Evolutionary conservation across 2,888 invertebrate genomes (phyloP).

Genomic region (Gasteruption jaculator): DNA sequence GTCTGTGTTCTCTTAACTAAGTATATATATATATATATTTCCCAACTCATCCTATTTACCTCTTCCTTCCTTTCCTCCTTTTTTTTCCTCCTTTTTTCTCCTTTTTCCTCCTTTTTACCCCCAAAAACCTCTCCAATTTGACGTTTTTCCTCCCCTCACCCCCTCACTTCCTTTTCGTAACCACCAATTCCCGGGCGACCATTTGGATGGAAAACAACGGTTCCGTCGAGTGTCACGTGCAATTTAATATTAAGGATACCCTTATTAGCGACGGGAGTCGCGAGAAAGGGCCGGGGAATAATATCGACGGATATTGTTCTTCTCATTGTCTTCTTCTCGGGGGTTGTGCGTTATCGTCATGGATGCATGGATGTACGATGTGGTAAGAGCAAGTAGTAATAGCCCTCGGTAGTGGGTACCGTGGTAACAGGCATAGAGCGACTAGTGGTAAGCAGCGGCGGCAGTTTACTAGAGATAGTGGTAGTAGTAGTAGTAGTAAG

Average conservation of each 20-base stretch:
- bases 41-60: too few relatives aligned
- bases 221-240: too few relatives aligned
- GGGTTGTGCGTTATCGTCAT: conserved; percentile 30
- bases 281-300: neutral
- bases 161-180: too few relatives aligned
- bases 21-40: conserved; percentile 2
- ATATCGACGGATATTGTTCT: neutral
- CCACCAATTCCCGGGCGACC: too few relatives aligned
- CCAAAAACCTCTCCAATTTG: too few relatives aligned
- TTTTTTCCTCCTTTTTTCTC: neutral
- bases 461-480: too few relatives aligned
- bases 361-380: conserved; percentile 50
- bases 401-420: neutral
- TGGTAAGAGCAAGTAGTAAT: conserved; percentile 43
- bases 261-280: neutral
- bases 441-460: neutral
- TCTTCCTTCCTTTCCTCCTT: too few relatives aligned
- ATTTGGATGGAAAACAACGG: too few relatives aligned
- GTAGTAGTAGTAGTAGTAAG: too few relatives aligned
- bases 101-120: neutral
- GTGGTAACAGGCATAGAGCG: neutral
- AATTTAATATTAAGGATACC: too few relatives aligned
- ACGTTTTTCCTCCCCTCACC: too few relatives aligned
- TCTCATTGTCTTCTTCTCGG: neutral
- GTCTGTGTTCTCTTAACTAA: neutral